Evolutionary conservation across 2,797 vertebrate genomes (phyloP).

Genomic region (Tokudaia tokunoshimensis): DNA sequence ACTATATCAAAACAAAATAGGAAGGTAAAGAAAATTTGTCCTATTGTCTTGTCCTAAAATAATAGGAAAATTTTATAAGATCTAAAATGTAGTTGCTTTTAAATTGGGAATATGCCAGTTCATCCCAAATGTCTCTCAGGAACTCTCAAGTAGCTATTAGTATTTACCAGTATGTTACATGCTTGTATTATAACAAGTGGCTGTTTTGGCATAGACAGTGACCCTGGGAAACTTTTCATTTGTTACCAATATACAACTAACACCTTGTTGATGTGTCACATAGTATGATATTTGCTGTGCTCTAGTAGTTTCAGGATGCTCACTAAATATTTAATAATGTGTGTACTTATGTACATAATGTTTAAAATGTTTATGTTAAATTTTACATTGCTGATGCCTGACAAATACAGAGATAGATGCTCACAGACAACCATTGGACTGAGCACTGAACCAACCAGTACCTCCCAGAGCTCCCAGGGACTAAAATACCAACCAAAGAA

Average conservation of each 20-base stretch:
- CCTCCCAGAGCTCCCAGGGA: no score
- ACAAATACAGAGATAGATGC: no score
- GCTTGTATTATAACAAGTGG: background rate
- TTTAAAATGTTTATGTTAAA: background rate
- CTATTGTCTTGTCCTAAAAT: background rate
- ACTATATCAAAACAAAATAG: background rate
- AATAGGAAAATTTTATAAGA: slow-evolving; percentile 25
- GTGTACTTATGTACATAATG: background rate
- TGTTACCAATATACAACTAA: background rate
- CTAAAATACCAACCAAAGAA: no score
- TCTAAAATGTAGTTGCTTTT: slow-evolving; percentile 34
- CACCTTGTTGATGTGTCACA: background rate
- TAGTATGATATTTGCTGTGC: background rate
- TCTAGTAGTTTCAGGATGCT: background rate
- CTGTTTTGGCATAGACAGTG: background rate
- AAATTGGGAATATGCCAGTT: background rate
- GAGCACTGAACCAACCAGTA: no score
- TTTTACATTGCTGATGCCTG: background rate
- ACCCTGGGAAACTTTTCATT: background rate
- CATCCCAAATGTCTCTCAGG: background rate
- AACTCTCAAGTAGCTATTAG: background rate
- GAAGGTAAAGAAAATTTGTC: background rate
- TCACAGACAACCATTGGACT: no score
- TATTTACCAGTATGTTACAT: background rate
- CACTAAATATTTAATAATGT: slow-evolving; percentile 41